Conservation (phyloP, 2,113 vertebrate species). For the Apistogramma diplotaenia region DNA sequence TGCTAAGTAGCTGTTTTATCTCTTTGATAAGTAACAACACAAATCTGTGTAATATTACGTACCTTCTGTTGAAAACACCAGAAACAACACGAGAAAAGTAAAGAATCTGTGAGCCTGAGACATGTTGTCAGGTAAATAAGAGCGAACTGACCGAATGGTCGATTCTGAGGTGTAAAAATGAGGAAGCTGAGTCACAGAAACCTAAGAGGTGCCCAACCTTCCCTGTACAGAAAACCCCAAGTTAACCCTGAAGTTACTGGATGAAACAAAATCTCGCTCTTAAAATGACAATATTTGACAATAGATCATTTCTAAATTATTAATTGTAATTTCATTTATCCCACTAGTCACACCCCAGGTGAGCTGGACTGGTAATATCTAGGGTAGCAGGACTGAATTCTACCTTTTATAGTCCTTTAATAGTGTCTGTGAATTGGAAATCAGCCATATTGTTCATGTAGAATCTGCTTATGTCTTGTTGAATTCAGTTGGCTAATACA, state of each 20-base stretch:
- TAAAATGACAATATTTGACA: too few species aligned
- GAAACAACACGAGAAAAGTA: not conserved
- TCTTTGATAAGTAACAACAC: not conserved
- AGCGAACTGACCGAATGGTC: accelerated
- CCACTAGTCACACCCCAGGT: too few species aligned
- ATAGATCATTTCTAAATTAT: too few species aligned
- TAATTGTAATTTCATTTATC: too few species aligned
- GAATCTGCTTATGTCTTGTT: not conserved
- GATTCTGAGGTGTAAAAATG: not conserved
- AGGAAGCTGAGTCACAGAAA: accelerated
- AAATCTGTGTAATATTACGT: not conserved
- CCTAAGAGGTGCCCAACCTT: too few species aligned
- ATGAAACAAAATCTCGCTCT: too few species aligned
- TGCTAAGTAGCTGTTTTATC: not conserved
- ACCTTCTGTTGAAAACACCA: not conserved
- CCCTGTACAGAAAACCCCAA: too few species aligned
- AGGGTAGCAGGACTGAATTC: not conserved
- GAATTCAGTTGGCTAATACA: not conserved
- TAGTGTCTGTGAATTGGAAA: not conserved
- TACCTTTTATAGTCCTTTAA: not conserved
- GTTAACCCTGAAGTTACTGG: too few species aligned
- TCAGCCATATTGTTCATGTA: not conserved
- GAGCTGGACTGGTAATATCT: not conserved
- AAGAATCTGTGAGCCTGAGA: not conserved
- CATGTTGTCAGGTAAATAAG: not conserved